Base-by-base conservation (phyloP, 2,113 vertebrate species). In the Globicephala melas region DNA sequence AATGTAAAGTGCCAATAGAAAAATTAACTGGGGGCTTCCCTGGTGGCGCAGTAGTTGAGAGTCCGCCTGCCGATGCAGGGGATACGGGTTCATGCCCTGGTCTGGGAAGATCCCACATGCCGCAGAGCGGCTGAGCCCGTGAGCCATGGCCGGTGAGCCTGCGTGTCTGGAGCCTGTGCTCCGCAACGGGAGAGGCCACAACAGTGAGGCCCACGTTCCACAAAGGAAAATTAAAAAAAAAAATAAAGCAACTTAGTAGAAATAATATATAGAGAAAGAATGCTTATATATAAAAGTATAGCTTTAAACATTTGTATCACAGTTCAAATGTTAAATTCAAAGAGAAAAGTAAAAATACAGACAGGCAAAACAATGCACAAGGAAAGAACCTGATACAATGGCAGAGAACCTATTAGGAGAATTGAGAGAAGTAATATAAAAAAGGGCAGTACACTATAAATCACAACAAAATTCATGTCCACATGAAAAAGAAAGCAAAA, bases 401-500 rank as follows among this genome's bases (percentile, higher is more conserved):
- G 36, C 77, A 85, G 80, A 47, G 33, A 41, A 71, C 12, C 28
- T 82, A 81, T 13, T 12, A 41, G 14, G 60, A 93, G 55, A 26
- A n/a, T 15, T 53, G 15, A 44, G 6, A 82, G 38, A 84, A 94
- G 7, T 38, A 76, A 71, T 70, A 83, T 53, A 21, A 82, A 85
- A 55, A 5, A 18, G 65, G 8, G 33, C 20, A 96, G 83, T 62
- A 91, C 25, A 70, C 90, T 74, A 89, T 80, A 95, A 80, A 38
- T 83, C 63, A 55, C 77, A 28, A 84, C 76, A 90, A 83, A 97
- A 97, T 71, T 55, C 15, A 20, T 1, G 7, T 25, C 21, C 44
- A 53, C 36, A 89, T 92, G 60, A 10, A 94, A 95, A 89, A 65
- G 41, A 44, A 92, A 96, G 55, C 23, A 95, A 82, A 93, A 83